Conservation (phyloP, 1,140 invertebrate genomes). For the Ptiloglossa arizonensis region DNA sequence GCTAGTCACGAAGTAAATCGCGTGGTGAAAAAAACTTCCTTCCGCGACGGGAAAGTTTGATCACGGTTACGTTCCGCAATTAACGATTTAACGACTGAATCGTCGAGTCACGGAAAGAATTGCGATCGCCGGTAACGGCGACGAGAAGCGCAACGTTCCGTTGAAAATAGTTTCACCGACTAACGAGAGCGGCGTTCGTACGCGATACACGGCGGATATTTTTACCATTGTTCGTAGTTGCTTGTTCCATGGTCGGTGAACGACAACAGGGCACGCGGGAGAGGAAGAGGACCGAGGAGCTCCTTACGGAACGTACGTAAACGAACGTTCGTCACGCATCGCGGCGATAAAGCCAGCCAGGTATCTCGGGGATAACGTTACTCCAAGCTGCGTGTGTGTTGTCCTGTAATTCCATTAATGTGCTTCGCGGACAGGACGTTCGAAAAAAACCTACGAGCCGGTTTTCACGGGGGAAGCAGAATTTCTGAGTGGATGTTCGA, state of each 20-base stretch:
- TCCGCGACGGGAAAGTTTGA: neutral
- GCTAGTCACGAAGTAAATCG: neutral
- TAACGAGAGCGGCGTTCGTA: too few species aligned
- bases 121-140: neutral
- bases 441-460: neutral
- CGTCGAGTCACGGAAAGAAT: slow-evolving; percentile 3
- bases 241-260: slow-evolving; percentile 4
- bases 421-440: neutral
- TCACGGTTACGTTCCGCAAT: slow-evolving; percentile 3
- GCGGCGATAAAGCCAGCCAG: slow-evolving; percentile 73
- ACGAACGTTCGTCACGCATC: slow-evolving; percentile 74
- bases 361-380: slow-evolving; percentile 79
- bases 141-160: neutral
- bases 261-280: neutral
- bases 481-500: neutral
- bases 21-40: neutral
- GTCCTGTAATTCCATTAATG: slow-evolving; percentile 62
- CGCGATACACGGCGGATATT: slow-evolving; percentile 11
- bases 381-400: slow-evolving; percentile 56
- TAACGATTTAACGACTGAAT: slow-evolving; percentile 4
- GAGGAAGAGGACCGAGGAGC: slow-evolving; percentile 16
- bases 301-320: slow-evolving; percentile 62
- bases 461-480: neutral
- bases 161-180: neutral
- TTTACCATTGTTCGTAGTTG: neutral